phyloP scores from a whole-genome alignment of 2,113 vertebrate species.

The Cinclus mexicanus region DNA sequence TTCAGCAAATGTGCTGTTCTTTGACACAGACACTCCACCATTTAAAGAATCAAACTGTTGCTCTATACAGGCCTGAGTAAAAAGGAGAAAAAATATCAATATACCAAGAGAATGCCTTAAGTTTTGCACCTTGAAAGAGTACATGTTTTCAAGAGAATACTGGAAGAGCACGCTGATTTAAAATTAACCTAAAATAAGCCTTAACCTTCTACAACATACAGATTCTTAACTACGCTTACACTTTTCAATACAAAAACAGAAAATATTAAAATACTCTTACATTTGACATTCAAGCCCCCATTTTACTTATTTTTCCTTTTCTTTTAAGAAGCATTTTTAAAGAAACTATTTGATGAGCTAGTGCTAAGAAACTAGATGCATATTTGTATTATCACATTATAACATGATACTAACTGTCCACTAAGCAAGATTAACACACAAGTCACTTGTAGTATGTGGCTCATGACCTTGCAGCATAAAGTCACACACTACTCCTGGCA shows the following conservation, averaged over 20 bases:
- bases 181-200: not conserved
- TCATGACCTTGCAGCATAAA: not conserved
- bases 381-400: not conserved
- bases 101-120: not conserved
- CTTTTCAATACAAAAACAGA: not conserved
- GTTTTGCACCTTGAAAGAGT: not conserved
- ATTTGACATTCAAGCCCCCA: not conserved
- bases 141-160: not conserved
- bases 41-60: slow-evolving; percentile 92
- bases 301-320: not conserved
- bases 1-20: slow-evolving; percentile 94
- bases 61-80: slow-evolving; percentile 89
- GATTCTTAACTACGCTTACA: not conserved
- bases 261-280: not conserved
- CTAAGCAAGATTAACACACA: not conserved
- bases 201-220: not conserved
- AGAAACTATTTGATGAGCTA: not conserved
- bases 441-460: not conserved
- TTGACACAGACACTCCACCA: slow-evolving; percentile 88
- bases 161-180: not conserved
- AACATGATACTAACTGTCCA: not conserved
- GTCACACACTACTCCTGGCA: not conserved
- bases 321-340: not conserved
- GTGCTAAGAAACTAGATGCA: not conserved
- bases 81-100: not conserved